Percentiles rank a stretch among this genome's conserved stretches.
Conservation (phyloP, 2,113 vertebrate species). For the Rhadina sibilatrix region DNA sequence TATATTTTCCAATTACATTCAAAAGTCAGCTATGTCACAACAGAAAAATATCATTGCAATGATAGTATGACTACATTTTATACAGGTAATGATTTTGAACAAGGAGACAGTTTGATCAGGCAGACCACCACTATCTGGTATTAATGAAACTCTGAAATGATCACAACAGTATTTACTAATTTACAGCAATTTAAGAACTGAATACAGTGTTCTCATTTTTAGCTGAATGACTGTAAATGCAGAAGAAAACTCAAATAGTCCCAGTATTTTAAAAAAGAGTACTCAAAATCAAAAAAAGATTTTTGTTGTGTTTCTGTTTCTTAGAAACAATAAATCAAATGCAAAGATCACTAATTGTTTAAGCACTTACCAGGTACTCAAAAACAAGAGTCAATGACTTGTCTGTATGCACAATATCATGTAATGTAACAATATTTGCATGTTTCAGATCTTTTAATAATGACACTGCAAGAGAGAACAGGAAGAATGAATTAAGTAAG, state of each 20-base stretch:
- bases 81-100: background rate
- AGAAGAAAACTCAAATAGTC: background rate
- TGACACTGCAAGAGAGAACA: conserved; percentile 82
- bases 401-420: conserved; percentile 98
- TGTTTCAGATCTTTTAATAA: conserved; percentile 98
- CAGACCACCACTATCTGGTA: background rate
- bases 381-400: conserved; percentile 99
- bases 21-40: background rate
- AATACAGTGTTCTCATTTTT: background rate
- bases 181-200: background rate
- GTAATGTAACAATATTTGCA: conserved; percentile 97
- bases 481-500: background rate
- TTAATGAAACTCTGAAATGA: background rate
- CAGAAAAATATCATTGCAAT: background rate
- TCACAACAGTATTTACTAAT: background rate
- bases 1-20: background rate
- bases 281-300: too few relatives aligned
- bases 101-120: background rate
- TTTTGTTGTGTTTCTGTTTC: background rate
- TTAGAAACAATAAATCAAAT: background rate
- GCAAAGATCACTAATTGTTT: background rate
- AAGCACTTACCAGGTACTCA: conserved; percentile 90
- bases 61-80: background rate
- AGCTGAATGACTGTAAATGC: background rate
- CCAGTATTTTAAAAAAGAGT: background rate